Percentiles rank a stretch among this genome's conserved stretches.
Evolutionary conservation across 2,113 vertebrate species (phyloP).

Genomic region (Neogale vison): DNA sequence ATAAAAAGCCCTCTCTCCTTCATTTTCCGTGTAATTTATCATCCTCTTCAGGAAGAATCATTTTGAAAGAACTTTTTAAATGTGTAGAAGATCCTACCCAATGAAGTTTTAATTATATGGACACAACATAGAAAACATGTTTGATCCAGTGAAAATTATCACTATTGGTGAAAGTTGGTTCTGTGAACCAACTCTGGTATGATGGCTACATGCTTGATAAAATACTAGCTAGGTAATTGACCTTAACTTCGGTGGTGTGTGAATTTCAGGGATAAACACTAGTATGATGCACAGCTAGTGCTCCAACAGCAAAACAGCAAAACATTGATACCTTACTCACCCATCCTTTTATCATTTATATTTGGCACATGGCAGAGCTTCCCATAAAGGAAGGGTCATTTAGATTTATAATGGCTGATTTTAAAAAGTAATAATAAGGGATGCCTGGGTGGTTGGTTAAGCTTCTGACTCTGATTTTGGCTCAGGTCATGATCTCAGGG

Average conservation of each 20-base stretch:
- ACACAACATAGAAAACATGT: neutral
- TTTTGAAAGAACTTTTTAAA: neutral
- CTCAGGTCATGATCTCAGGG: neutral
- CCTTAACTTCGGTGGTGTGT: neutral
- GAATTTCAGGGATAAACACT: neutral
- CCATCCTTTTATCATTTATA: neutral
- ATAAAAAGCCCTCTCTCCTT: rapidly evolving
- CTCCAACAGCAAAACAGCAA: neutral
- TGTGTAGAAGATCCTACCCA: neutral
- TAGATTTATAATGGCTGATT: neutral
- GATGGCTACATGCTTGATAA: neutral
- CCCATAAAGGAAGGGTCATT: neutral
- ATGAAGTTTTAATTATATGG: neutral
- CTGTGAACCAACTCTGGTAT: neutral
- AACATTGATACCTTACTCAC: rapidly evolving
- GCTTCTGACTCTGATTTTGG: neutral
- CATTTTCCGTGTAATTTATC: neutral
- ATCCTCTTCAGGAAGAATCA: neutral
- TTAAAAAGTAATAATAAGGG: neutral
- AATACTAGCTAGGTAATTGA: neutral
- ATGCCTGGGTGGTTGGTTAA: neutral
- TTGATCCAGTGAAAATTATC: neutral
- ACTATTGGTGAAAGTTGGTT: neutral
- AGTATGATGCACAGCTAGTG: rapidly evolving
- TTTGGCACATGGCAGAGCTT: neutral